These are phyloP conservation scores for Todus mexicanus DNA, from an alignment of 2,797 vertebrate species.

Conservation along the genomic window DNA sequence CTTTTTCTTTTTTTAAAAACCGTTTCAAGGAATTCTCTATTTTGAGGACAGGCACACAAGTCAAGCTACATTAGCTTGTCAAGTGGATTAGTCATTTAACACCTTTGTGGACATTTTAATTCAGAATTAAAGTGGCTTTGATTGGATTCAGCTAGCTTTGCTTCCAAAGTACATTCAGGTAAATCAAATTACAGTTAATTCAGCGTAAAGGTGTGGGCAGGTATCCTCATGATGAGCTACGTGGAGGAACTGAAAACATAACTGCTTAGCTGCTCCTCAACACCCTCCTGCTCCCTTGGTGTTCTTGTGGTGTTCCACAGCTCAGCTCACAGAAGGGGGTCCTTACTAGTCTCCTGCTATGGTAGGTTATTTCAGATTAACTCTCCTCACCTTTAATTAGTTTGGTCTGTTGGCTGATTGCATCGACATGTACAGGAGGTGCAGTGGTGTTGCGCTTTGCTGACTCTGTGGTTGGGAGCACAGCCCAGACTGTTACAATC, in stretches of 20 bases:
- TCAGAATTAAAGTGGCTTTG: constrained; percentile 29
- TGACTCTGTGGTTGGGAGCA: background rate
- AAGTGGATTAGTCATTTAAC: constrained; percentile 37
- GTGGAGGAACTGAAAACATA: background rate
- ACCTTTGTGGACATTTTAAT: constrained; percentile 22
- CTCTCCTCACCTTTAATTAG: background rate
- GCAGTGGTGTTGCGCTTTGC: background rate
- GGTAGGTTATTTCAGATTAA: background rate
- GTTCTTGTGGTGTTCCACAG: background rate
- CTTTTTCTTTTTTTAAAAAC: background rate
- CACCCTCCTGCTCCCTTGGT: background rate
- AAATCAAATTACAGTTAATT: constrained; percentile 41
- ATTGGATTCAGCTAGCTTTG: constrained; percentile 22
- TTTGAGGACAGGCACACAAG: background rate
- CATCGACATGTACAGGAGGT: background rate
- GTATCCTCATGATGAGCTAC: background rate
- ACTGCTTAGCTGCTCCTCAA: background rate
- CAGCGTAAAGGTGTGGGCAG: background rate
- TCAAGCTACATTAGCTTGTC: constrained; percentile 1
- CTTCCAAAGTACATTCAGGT: constrained; percentile 19
- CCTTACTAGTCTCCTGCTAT: background rate
- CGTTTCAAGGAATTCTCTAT: background rate
- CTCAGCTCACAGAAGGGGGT: background rate
- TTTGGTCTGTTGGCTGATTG: background rate
- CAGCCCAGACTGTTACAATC: background rate